Base-by-base conservation (phyloP, 64 coral and sea anemone species). In the Pachyseris speciosa region DNA sequence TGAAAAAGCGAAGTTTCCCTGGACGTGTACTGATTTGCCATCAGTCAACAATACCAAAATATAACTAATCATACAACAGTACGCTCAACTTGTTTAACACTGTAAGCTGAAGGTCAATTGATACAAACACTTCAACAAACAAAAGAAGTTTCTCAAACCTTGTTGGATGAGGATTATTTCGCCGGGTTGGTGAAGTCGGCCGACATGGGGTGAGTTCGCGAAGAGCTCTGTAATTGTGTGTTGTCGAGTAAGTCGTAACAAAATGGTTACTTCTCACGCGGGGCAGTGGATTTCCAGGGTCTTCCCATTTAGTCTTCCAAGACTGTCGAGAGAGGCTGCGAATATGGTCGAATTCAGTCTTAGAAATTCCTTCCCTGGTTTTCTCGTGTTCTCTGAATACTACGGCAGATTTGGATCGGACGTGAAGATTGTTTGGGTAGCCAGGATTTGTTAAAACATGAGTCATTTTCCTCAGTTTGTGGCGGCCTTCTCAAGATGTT, bases 111-210 rank as follows among this genome's bases (percentile, higher is more conserved):
- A 15, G 1, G 42, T 3, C 16, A 55, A 44, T 47, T 51, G 1
- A 37, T 83, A 32, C 12, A 28, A 22, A 17, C n/a, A 41, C 76
- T 48, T 49, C 45, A 32, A 69, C 63, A 58, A 78, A 60, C 53
- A 81, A 38, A 61, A 81, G 32, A 37, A 22, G 5, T 44, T 47
- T 33, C 38, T 12, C 67, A 74, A 30, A 96, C 95, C 89, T 93
- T 67, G 95, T 90, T 50, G 95, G 95, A 50, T 96, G 95, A 7
- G 95, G 95, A 38, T 96, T 96, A 55, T 96, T 96, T 80, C 95
- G 50, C 27, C 95, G 83, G 10, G 91, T 90, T 30, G 95, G 95
- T 24, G 95, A 97, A 16, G 85, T 93, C 13, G 95, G 75, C 43
- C 95, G 49, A 42, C 85, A 89, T 38, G 95, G 95, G 33, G 95